Conservation (phyloP, 2,113 vertebrate genomes). For the Zootoca vivipara region DNA sequence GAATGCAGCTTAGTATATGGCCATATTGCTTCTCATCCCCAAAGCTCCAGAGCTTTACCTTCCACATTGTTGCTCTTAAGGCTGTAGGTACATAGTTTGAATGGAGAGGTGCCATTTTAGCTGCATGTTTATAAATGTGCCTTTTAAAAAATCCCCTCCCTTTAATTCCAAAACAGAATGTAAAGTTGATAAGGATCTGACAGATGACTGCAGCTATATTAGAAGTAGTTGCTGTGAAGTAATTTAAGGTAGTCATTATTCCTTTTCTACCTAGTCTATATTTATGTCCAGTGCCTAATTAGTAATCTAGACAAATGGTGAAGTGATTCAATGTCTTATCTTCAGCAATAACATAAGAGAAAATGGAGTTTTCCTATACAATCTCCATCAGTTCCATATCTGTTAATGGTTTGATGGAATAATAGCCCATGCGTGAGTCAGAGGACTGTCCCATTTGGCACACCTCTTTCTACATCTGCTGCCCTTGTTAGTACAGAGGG, state of each 20-base stretch:
- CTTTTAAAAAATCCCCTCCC: not conserved
- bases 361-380: not conserved
- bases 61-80: not conserved
- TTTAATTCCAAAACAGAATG: not conserved
- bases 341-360: not conserved
- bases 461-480: not conserved
- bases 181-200: not conserved
- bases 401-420: not conserved
- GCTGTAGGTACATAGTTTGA: not conserved
- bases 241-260: not conserved
- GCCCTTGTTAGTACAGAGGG: conserved; percentile 61
- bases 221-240: not conserved
- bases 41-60: not conserved
- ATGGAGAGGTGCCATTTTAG: not conserved
- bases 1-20: not conserved
- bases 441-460: conserved; percentile 20
- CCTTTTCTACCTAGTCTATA: not conserved
- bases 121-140: not conserved
- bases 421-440: not conserved
- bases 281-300: not conserved
- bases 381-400: not conserved
- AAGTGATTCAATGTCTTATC: not conserved
- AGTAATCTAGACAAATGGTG: not conserved
- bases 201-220: not conserved
- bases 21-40: not conserved